Conservation (phyloP, 2,113 vertebrate species). For the Hirundichthys speculiger region DNA sequence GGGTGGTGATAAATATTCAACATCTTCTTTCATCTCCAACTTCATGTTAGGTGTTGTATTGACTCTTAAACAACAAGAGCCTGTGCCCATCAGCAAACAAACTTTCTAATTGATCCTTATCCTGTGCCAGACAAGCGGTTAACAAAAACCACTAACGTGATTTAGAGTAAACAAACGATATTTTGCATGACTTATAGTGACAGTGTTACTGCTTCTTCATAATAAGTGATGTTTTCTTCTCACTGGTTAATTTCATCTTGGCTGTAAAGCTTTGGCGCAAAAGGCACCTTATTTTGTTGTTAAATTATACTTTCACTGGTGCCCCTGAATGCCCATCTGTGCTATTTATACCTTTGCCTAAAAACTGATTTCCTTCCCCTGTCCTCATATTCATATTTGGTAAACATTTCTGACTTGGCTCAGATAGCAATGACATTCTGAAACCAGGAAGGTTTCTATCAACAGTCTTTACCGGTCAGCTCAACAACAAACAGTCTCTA, state of each 20-base stretch:
- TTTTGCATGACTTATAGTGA: not conserved
- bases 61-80: not conserved
- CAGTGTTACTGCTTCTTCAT: slow-evolving; percentile 1
- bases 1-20: not conserved
- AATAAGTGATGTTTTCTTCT: slow-evolving; percentile 5
- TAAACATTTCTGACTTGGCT: slow-evolving; percentile 55
- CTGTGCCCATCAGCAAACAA: slow-evolving; percentile 19
- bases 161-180: slow-evolving; percentile 4
- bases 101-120: slow-evolving; percentile 10
- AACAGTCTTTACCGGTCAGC: slow-evolving; percentile 51
- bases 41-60: not conserved
- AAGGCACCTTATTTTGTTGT: not conserved
- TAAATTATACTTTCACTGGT: slow-evolving; percentile 20
- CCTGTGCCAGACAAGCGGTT: slow-evolving; percentile 30
- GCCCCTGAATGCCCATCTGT: slow-evolving; percentile 11
- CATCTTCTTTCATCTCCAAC: not conserved
- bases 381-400: slow-evolving; percentile 21
- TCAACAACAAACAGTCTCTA: slow-evolving; percentile 25
- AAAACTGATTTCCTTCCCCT: slow-evolving; percentile 39
- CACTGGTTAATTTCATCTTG: slow-evolving; percentile 16
- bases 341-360: slow-evolving; percentile 49
- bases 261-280: not conserved
- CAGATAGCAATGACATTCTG: slow-evolving; percentile 40
- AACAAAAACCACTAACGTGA: slow-evolving; percentile 19
- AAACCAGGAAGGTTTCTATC: slow-evolving; percentile 61